phyloP scores from a whole-genome alignment of 2,113 vertebrate species.

The Passer domesticus region DNA sequence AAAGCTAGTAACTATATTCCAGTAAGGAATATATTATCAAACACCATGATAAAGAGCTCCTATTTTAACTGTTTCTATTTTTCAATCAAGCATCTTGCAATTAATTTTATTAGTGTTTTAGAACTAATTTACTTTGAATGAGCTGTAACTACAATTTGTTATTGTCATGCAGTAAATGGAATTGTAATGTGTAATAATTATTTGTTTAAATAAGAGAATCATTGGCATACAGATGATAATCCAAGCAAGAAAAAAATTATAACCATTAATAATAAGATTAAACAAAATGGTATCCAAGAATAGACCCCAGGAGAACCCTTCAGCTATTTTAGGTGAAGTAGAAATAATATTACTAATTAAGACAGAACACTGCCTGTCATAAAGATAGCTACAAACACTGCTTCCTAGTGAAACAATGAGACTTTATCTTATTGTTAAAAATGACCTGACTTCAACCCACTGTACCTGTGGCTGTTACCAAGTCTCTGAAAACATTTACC shows the following conservation, averaged over 20 bases:
- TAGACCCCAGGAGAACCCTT: slow-evolving; percentile 70
- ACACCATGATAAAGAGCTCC: slow-evolving; percentile 45
- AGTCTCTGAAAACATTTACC: neutral
- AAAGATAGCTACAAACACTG: slow-evolving; percentile 35
- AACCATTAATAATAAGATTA: slow-evolving; percentile 79
- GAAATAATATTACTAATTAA: slow-evolving; percentile 75
- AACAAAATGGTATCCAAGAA: slow-evolving; percentile 73
- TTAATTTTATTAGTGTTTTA: slow-evolving; percentile 78
- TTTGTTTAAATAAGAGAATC: slow-evolving; percentile 78
- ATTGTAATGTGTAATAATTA: slow-evolving; percentile 74
- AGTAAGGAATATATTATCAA: slow-evolving; percentile 43
- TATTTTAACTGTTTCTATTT: slow-evolving; percentile 54
- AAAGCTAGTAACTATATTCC: slow-evolving; percentile 39
- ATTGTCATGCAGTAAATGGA: slow-evolving; percentile 66
- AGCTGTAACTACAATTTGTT: slow-evolving; percentile 72
- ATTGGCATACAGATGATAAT: slow-evolving; percentile 65
- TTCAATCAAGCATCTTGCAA: slow-evolving; percentile 69
- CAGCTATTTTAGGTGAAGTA: slow-evolving; percentile 71
- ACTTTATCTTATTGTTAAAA: neutral
- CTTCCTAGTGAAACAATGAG: slow-evolving; percentile 29
- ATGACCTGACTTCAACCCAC: neutral
- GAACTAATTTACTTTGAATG: slow-evolving; percentile 72
- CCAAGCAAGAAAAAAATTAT: slow-evolving; percentile 72
- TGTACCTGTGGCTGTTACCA: neutral
- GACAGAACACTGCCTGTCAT: slow-evolving; percentile 46